Evolutionary conservation across 2,797 vertebrate species (phyloP).

Genomic region (Halcyon chelicuti): DNA sequence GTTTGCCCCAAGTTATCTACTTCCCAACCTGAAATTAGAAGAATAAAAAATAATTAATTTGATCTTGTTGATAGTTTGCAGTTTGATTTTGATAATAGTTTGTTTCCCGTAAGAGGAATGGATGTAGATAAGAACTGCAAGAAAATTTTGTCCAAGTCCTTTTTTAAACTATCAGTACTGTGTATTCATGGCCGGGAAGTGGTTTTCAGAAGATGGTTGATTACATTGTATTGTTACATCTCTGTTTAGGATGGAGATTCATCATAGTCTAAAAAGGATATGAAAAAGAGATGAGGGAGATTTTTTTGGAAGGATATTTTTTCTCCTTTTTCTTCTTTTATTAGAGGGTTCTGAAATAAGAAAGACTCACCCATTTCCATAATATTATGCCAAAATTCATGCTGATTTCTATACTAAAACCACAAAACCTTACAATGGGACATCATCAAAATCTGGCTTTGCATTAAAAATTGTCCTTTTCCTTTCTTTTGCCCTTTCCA

Average conservation of each 20-base stretch:
- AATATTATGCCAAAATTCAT: background rate
- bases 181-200: background rate
- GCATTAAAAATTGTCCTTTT: rapidly evolving
- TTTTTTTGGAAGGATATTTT: background rate
- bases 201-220: rapidly evolving
- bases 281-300: background rate
- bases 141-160: background rate
- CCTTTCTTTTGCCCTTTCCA: background rate
- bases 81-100: background rate
- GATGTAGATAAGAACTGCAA: background rate
- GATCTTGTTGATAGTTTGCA: background rate
- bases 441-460: background rate
- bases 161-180: background rate
- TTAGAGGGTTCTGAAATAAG: rapidly evolving
- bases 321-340: background rate
- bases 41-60: background rate
- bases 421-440: rapidly evolving
- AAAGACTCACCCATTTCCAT: background rate
- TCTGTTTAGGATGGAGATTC: background rate
- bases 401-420: background rate
- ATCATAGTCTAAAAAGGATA: background rate
- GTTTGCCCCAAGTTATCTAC: constrained; percentile 75
- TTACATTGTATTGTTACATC: background rate
- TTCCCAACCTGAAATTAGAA: constrained; percentile 76
- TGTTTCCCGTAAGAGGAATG: rapidly evolving